Conservation (phyloP, 2,888 invertebrate genomes). For the Ariolimax columbianus region DNA sequence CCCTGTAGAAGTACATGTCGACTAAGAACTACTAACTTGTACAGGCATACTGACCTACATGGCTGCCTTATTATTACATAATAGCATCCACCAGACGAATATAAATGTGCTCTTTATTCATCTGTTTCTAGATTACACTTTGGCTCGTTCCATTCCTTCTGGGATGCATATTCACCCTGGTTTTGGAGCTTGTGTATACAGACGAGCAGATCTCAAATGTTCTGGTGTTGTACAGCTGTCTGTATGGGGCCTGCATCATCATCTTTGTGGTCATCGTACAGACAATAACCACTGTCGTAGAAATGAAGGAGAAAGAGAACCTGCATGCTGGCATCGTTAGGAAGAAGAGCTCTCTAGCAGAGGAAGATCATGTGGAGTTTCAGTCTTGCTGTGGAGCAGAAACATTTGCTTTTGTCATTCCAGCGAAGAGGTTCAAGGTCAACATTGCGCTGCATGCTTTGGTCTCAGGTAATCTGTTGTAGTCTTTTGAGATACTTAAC, state of each 20-base stretch:
- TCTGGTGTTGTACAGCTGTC: constrained; percentile 62
- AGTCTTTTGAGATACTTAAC: background rate
- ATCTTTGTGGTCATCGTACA: constrained; percentile 70
- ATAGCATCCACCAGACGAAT: background rate
- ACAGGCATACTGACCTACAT: too few species aligned
- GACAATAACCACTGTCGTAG: constrained; percentile 66
- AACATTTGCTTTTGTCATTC: constrained; percentile 73
- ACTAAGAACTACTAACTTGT: too few species aligned
- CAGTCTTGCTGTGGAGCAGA: constrained; percentile 74
- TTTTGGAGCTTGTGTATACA: constrained; percentile 69
- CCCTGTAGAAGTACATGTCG: too few species aligned
- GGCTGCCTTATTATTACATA: background rate
- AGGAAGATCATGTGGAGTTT: constrained; percentile 76
- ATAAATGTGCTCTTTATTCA: background rate
- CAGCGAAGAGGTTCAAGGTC: constrained; percentile 71
- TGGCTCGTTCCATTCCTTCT: constrained; percentile 73
- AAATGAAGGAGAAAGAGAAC: constrained; percentile 58
- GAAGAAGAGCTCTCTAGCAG: constrained; percentile 69
- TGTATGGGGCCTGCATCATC: constrained; percentile 67
- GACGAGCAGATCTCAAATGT: constrained; percentile 57
- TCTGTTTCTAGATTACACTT: constrained; percentile 60
- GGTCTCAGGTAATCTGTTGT: constrained; percentile 58
- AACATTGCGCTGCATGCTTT: constrained; percentile 73
- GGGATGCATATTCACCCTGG: constrained; percentile 72
- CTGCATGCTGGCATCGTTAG: constrained; percentile 52